Evolutionary conservation across 2,113 vertebrate genomes (phyloP), one percentile per base, ranked within the genome.

Genomic region (Podilymbus podiceps): DNA sequence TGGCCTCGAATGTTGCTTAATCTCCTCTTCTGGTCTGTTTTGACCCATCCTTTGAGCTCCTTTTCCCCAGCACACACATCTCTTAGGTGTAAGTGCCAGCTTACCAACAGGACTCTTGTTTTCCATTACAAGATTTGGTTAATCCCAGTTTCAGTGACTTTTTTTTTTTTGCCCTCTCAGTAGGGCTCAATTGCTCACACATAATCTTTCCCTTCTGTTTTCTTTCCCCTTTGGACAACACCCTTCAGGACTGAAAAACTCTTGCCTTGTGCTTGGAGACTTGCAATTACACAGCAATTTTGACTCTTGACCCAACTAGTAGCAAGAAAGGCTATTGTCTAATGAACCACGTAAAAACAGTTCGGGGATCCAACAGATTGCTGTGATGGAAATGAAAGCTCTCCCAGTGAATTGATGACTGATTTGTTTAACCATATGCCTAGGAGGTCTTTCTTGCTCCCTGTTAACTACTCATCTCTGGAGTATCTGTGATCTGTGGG

Each of bases 271-370:
- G 71, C 80, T 69, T 53, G 5, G 47, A 96, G 95, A 89, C 72
- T 86, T 83, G 47, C 75, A 97, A 90, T 97, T 96, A 96, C 76
- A 90, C 91, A 97, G 93, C 67, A 95, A 28, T 95, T 94, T 90
- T 97, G 93, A 94, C 89, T 90, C 89, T 88, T 87, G 90, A 87
- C 93, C 69, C 49, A 94, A 85, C 58, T 79, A 71, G 79, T 80
- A 95, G 89, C 81, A 88, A 90, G 89, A 88, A 93, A 92, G 28
- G 20, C 71, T 83, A 89, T 90, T 94, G 88, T 97, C 85, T 90
- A 76, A 79, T 87, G 92, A 95, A 96, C 74, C 96, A 86, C 38
- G 1, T 84, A 88, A 95, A 97, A 91, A 47, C 76, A 83, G 40
- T 69, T 76, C 72, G 83, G 53, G 88, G 83, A 85, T 89, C 75